Base-by-base conservation (phyloP, 2,888 invertebrate genomes). In the Limnephilus lunatus region DNA sequence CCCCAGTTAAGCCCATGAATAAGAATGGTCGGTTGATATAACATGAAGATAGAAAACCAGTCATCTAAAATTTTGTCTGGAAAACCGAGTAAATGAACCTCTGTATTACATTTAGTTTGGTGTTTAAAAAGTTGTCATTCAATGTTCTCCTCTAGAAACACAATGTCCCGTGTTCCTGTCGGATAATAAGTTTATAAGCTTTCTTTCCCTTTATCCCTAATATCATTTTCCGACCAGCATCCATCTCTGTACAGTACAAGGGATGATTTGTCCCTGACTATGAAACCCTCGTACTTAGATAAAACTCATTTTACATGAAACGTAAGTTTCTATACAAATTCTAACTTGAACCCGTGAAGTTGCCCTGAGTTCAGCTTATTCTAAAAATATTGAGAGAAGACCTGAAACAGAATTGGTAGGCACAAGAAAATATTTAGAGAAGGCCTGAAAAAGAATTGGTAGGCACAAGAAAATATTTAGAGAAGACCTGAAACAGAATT, bases 151-250 rank as follows among this genome's bases (percentile, higher is more conserved):
- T 68, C 25, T 68, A 68, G 68, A 25, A 68, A 7, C 68, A 68
- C 3, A 68, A 68, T 68, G 68, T 25, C 68, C 25, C 68, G 1
- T 25, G 25, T 83, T 83, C 2, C 15, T 19, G 48, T 31, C 86
- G 31, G 39, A 87, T 14, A 11, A 12, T 87, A 53, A 87, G 86
- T 31, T 19, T n/a, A 15, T 15, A 87, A 87, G 48, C 86, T 87
- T 53, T 87, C 85, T 53, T 48, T 32, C 31, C 53, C 53, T 48
- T 53, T 87, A 48, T 87, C 30, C 86, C 15, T 4, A 83, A 15
- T 83, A 31, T 35, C 25, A 31, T 35, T 25, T 68, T 68, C 68
- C 68, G 68, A 68, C 25, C 68, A 68, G 19, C 25, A 68, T 68
- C 68, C 68, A 68, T 68, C 68, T 68, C 68, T 68, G 68, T 25